Evolutionary conservation across 1,140 invertebrate genomes (phyloP).

Genomic region (Zaprionus ghesquierei): DNA sequence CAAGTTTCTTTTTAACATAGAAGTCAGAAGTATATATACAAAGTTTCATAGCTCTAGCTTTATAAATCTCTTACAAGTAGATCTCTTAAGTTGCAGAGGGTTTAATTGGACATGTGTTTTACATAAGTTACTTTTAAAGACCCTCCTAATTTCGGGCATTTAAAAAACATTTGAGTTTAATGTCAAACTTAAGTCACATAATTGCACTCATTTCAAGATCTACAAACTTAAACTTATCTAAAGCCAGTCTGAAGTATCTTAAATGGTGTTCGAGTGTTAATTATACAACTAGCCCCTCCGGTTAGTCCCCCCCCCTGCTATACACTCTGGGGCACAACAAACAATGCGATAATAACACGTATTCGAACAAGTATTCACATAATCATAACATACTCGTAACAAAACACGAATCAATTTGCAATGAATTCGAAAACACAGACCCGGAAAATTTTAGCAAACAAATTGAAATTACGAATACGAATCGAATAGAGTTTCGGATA

Average conservation of each 20-base stretch:
- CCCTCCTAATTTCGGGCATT: background rate
- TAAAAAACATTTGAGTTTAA: background rate
- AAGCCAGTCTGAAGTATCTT: background rate
- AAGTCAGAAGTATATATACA: no score
- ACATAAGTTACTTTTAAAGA: background rate
- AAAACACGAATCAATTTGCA: slow-evolving; percentile 62
- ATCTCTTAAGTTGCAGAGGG: background rate
- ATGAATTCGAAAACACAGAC: slow-evolving; percentile 36
- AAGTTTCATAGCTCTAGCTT: background rate
- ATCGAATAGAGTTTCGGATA: background rate
- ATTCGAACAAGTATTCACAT: slow-evolving; percentile 22
- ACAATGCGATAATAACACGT: slow-evolving; percentile 43
- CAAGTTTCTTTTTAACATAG: no score
- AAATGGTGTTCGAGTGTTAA: background rate
- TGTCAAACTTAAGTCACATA: background rate
- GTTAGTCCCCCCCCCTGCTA: background rate
- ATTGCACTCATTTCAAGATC: slow-evolving; percentile 1
- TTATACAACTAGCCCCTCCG: slow-evolving; percentile 4
- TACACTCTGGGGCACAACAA: background rate
- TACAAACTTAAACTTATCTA: slow-evolving; percentile 2
- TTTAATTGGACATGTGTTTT: background rate
- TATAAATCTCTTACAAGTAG: background rate
- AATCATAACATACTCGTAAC: slow-evolving; percentile 42
- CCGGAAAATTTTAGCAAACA: slow-evolving; percentile 51
- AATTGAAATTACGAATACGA: slow-evolving; percentile 18